Evolutionary conservation across 2,888 invertebrate genomes (phyloP).

Genomic region (Aporophyla nigra): DNA sequence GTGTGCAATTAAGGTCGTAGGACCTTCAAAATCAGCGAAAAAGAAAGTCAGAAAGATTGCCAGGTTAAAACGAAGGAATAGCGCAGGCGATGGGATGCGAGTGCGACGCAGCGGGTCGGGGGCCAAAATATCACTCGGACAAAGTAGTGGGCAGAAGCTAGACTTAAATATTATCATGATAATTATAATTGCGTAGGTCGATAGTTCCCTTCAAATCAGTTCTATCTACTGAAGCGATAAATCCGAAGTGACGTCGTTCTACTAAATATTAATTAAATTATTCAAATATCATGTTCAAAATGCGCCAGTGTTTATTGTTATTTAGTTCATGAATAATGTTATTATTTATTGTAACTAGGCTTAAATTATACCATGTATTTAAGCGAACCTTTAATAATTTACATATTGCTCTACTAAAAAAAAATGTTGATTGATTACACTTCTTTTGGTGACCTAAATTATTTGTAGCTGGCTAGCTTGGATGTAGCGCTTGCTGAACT

Average conservation of each 20-base stretch:
- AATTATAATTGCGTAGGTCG: constrained; percentile 10
- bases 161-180: not conserved
- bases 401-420: not conserved
- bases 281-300: constrained; percentile 21
- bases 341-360: not conserved
- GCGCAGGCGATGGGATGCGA: too few relatives aligned
- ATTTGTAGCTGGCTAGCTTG: too few relatives aligned
- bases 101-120: too few relatives aligned
- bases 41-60: too few relatives aligned
- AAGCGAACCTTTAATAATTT: not conserved
- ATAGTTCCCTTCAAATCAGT: constrained; percentile 16
- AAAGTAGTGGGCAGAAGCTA: too few relatives aligned
- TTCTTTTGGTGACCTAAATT: too few relatives aligned
- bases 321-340: constrained; percentile 25
- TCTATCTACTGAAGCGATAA: constrained; percentile 11
- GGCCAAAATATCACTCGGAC: too few relatives aligned
- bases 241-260: constrained; percentile 9
- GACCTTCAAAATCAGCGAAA: too few relatives aligned
- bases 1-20: too few relatives aligned
- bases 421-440: not conserved
- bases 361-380: not conserved
- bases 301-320: constrained; percentile 21
- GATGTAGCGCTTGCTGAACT: too few relatives aligned
- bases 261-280: constrained; percentile 31
- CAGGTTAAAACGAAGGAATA: too few relatives aligned